These are phyloP conservation scores for Eupithecia inturbata DNA, from an alignment of 2,888 invertebrate genomes.

Conservation along the genomic window DNA sequence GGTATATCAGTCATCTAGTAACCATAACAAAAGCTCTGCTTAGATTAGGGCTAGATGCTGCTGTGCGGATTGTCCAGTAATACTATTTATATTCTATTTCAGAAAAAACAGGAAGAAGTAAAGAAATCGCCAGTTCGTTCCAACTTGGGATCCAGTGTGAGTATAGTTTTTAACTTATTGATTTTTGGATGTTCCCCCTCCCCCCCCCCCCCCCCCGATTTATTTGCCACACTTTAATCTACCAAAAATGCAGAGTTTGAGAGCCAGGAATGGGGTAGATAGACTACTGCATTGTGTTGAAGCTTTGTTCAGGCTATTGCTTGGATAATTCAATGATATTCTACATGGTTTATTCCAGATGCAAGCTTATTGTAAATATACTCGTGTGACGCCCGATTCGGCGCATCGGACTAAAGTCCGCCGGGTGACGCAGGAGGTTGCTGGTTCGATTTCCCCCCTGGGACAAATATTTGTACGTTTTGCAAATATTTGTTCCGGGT, in stretches of 20 bases:
- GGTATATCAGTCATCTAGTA: too few species aligned
- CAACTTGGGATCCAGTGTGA: slow-evolving; percentile 60
- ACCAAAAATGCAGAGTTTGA: slow-evolving; percentile 17
- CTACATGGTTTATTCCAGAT: neutral
- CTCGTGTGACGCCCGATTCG: too few species aligned
- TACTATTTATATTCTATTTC: slow-evolving; percentile 47
- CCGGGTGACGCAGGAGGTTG: too few species aligned
- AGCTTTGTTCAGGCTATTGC: slow-evolving; percentile 11
- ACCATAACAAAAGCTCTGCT: too few species aligned
- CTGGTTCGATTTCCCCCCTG: too few species aligned
- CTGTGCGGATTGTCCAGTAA: too few species aligned
- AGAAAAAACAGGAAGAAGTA: slow-evolving; percentile 76
- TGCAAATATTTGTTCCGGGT: too few species aligned
- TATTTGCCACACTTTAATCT: slow-evolving; percentile 28
- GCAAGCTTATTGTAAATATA: neutral
- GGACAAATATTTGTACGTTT: too few species aligned
- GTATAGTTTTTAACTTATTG: slow-evolving; percentile 10
- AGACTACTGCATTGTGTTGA: slow-evolving; percentile 16
- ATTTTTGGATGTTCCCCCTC: slow-evolving; percentile 8
- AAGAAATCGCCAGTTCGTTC: slow-evolving; percentile 60
- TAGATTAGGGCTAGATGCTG: too few species aligned
- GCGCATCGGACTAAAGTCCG: too few species aligned
- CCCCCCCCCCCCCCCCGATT: slow-evolving; percentile 22
- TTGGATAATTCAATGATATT: slow-evolving; percentile 15
- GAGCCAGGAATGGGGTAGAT: slow-evolving; percentile 26